Percentiles rank a stretch among this genome's conserved stretches.
These are phyloP conservation scores for Jacana jacana DNA, from an alignment of 2,113 vertebrate genomes.

Conservation along the genomic window DNA sequence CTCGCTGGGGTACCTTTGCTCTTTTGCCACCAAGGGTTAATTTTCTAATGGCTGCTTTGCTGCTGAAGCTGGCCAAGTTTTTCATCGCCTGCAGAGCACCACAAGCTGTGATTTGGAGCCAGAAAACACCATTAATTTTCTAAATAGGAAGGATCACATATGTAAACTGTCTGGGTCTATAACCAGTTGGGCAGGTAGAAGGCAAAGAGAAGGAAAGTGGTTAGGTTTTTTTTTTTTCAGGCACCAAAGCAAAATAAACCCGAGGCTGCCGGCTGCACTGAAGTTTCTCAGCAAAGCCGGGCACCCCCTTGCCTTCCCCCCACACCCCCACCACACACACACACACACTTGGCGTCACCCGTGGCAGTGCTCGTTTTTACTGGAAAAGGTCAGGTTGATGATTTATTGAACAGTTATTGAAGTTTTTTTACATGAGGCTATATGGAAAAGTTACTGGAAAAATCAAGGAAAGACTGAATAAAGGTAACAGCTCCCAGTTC, in stretches of 20 bases:
- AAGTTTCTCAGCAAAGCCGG: neutral
- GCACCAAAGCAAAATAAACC: conserved; percentile 50
- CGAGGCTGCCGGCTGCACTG: conserved; percentile 45
- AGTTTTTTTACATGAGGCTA: conserved; percentile 62
- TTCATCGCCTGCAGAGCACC: conserved; percentile 91
- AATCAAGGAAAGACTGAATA: neutral
- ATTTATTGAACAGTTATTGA: conserved; percentile 77
- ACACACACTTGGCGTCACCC: conserved; percentile 12
- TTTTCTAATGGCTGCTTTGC: conserved; percentile 89
- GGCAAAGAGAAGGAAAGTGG: conserved; percentile 71
- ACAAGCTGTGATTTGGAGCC: conserved; percentile 95
- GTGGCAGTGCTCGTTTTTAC: conserved; percentile 25
- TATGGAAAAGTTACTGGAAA: conserved; percentile 54
- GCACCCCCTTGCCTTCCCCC: neutral
- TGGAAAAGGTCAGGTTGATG: conserved; percentile 72
- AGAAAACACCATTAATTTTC: conserved; percentile 95
- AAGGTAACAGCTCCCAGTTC: accelerated
- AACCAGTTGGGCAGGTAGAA: conserved; percentile 84
- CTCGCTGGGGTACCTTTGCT: conserved; percentile 80
- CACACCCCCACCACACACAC: neutral
- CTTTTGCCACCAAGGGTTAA: conserved; percentile 91
- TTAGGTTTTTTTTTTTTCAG: conserved; percentile 20
- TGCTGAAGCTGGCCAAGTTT: conserved; percentile 89
- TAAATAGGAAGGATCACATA: conserved; percentile 96
- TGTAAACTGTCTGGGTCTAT: conserved; percentile 94